Conservation (phyloP, 1,140 invertebrate genomes). For the Macrobrachium nipponense region DNA sequence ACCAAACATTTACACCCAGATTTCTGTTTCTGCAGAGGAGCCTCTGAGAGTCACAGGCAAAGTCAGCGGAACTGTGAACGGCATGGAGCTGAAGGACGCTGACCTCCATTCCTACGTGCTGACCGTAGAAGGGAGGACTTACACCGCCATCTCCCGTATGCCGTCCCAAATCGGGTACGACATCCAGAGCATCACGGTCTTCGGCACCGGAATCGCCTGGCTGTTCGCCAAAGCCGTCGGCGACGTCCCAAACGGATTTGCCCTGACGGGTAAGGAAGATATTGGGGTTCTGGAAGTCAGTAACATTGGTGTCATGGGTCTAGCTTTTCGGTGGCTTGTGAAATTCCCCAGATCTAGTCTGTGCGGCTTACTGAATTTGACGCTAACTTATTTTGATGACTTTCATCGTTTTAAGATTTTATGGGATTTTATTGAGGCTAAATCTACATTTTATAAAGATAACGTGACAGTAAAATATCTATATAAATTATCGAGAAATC, state of each 20-base stretch:
- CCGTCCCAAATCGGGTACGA: conserved; percentile 79
- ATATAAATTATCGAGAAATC: too few species aligned
- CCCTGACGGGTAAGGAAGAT: conserved; percentile 76
- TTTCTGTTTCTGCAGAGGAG: conserved; percentile 72
- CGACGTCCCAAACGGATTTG: conserved; percentile 86
- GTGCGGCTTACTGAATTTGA: background rate
- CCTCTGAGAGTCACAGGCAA: conserved; percentile 89
- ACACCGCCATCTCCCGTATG: conserved; percentile 88
- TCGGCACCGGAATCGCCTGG: conserved; percentile 89
- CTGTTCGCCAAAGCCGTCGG: conserved; percentile 86
- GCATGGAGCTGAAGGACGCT: conserved; percentile 78
- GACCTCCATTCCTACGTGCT: conserved; percentile 94
- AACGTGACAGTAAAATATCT: too few species aligned
- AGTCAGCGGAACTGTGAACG: conserved; percentile 84
- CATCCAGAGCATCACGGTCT: conserved; percentile 81
- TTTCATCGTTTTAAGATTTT: too few species aligned
- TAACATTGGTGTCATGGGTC: background rate
- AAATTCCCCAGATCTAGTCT: too few species aligned
- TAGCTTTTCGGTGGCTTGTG: background rate
- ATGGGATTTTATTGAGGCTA: too few species aligned
- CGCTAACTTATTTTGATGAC: background rate
- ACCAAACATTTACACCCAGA: background rate
- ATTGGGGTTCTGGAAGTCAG: background rate
- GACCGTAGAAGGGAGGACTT: conserved; percentile 86
- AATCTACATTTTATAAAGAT: too few species aligned